A percentile compares a stretch with the other conserved stretches of the same genome.
Evolutionary conservation across 2,888 invertebrate genomes (phyloP).

Genomic region (Candidula unifasciata): DNA sequence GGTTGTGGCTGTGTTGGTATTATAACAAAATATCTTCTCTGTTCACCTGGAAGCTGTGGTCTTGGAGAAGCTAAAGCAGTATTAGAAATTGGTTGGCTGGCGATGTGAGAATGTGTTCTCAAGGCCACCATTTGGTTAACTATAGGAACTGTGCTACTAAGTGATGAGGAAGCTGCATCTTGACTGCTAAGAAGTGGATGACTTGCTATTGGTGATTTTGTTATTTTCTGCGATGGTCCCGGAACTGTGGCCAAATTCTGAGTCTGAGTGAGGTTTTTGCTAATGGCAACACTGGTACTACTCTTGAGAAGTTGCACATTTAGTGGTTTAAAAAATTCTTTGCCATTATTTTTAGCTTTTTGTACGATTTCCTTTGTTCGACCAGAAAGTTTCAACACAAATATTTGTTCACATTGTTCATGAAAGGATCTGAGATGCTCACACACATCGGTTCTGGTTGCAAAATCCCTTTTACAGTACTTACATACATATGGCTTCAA

Average conservation of each 20-base stretch:
- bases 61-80: too few species aligned
- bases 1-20: slow-evolving; percentile 1
- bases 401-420: background rate
- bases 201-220: background rate
- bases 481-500: slow-evolving; percentile 24
- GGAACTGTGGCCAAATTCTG: background rate
- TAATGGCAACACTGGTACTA: background rate
- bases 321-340: background rate
- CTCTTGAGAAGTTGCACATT: background rate
- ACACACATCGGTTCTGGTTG: background rate
- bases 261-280: background rate
- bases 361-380: slow-evolving; percentile 4
- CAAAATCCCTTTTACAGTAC: slow-evolving; percentile 11
- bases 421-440: background rate
- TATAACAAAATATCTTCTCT: background rate
- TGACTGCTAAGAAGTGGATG: background rate
- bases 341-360: slow-evolving; percentile 13
- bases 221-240: background rate
- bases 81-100: background rate
- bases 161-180: background rate
- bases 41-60: background rate
- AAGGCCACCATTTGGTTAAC: background rate
- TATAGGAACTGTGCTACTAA: background rate
- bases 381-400: background rate
- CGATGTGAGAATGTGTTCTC: background rate